phyloP scores from a whole-genome alignment of 2,797 vertebrate species.

The Arvicola amphibius region DNA sequence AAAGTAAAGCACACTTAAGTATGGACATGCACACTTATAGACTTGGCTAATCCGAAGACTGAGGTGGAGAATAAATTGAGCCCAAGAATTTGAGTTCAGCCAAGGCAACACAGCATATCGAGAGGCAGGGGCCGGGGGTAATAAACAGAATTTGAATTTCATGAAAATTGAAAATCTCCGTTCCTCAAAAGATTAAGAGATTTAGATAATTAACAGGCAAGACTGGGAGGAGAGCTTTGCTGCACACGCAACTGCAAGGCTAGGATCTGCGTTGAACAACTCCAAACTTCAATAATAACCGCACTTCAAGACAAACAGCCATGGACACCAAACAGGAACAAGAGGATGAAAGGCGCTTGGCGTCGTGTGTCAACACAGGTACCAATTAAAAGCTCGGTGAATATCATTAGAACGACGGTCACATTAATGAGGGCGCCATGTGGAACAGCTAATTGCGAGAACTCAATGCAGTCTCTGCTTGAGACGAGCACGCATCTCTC shows the following conservation, averaged over 20 bases:
- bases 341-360: fast-evolving
- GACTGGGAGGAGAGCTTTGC: background rate
- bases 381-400: fast-evolving
- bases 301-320: too few relatives aligned
- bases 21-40: too few relatives aligned
- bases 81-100: background rate
- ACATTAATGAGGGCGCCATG: fast-evolving
- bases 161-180: background rate
- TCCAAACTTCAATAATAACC: background rate
- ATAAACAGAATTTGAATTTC: background rate
- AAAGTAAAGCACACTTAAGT: background rate
- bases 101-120: background rate
- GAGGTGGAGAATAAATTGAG: background rate
- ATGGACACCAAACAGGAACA: fast-evolving
- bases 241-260: background rate
- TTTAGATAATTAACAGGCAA: background rate
- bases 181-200: background rate
- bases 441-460: background rate
- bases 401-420: fast-evolving
- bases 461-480: background rate
- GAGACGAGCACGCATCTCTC: background rate
- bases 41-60: background rate
- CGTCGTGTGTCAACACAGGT: fast-evolving
- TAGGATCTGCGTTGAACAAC: background rate
- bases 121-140: fast-evolving